phyloP scores from a whole-genome alignment of 2,113 vertebrate species.

The Pseudorasbora parva region DNA sequence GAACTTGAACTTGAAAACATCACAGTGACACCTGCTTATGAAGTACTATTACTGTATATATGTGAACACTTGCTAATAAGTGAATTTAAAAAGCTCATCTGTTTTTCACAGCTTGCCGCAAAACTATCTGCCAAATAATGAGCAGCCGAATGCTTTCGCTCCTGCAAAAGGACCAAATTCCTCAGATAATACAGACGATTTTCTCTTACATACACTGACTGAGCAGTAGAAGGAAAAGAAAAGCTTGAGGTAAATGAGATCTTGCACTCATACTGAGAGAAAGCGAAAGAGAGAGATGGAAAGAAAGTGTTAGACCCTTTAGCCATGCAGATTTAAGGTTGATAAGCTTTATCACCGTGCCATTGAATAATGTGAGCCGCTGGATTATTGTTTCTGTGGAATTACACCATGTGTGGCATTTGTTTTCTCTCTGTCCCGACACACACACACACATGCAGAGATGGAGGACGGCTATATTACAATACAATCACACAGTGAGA shows the following conservation, averaged over 20 bases:
- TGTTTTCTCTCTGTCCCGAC: constrained; percentile 2
- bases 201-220: not conserved
- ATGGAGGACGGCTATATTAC: constrained; percentile 7
- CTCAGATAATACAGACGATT: not conserved
- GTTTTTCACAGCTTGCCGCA: not conserved
- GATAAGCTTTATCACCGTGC: constrained; percentile 42
- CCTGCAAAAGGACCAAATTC: not conserved
- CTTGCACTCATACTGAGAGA: not conserved
- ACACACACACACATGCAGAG: not conserved
- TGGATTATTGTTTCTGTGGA: constrained; percentile 28
- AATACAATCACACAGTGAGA: constrained; percentile 26
- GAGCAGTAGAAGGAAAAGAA: not conserved
- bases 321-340: constrained; percentile 39
- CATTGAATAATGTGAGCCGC: constrained; percentile 26
- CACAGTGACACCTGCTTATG: not conserved
- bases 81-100: not conserved
- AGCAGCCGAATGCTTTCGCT: not conserved
- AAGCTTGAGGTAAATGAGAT: constrained; percentile 9
- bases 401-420: constrained; percentile 33
- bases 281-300: not conserved
- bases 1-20: constrained; percentile 20
- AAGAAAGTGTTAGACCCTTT: constrained; percentile 6
- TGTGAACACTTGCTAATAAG: not conserved
- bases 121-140: constrained; percentile 6
- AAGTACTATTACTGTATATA: not conserved